Evolutionary conservation across 1,140 invertebrate species (phyloP).

Genomic region (Drosophila paulistorum): DNA sequence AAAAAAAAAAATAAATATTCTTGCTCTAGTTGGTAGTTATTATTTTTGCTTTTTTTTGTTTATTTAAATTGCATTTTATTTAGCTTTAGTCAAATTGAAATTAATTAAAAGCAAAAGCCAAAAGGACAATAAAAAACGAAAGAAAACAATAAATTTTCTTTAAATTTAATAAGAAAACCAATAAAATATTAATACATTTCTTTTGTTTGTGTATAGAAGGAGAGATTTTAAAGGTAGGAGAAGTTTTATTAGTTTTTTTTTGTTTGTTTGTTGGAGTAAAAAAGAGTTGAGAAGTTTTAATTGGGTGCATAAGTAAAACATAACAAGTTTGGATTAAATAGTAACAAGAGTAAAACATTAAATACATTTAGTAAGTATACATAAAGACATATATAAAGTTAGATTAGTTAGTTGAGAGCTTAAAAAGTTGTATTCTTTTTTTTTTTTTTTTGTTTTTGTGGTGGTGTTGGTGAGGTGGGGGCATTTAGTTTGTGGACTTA

Average conservation of each 20-base stretch:
- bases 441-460: neutral
- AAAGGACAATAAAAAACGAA: constrained; percentile 17
- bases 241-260: constrained; percentile 22
- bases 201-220: constrained; percentile 24
- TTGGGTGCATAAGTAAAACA: constrained; percentile 38
- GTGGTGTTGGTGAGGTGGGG: neutral
- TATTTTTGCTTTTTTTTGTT: neutral
- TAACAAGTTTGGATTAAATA: constrained; percentile 29
- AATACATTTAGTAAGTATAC: constrained; percentile 21
- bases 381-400: constrained; percentile 18
- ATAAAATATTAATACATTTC: constrained; percentile 1
- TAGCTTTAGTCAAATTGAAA: constrained; percentile 38
- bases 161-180: constrained; percentile 1
- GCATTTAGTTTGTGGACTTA: neutral
- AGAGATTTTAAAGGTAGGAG: constrained; percentile 33
- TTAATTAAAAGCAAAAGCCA: constrained; percentile 40
- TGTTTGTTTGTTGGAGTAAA: constrained; percentile 21
- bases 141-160: neutral
- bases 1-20: constrained; percentile 28
- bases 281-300: constrained; percentile 34
- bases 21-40: constrained; percentile 27
- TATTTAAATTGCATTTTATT: constrained; percentile 19
- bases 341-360: constrained; percentile 24
- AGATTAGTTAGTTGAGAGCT: constrained; percentile 44
- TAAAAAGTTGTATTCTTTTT: constrained; percentile 2